These are phyloP conservation scores for Apoda limacodes DNA, from an alignment of 2,888 invertebrate species.

Conservation along the genomic window DNA sequence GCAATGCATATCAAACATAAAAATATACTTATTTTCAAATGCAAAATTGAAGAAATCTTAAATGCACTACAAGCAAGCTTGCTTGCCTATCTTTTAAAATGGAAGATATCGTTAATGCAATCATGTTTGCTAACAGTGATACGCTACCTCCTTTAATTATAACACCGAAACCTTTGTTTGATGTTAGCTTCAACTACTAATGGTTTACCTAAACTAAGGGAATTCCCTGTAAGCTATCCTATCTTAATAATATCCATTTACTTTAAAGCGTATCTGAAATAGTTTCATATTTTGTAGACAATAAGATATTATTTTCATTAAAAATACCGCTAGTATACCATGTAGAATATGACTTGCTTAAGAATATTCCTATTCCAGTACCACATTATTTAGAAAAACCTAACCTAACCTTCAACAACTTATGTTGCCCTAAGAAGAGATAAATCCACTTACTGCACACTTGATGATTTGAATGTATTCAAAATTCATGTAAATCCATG, in stretches of 20 bases:
- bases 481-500: slow-evolving; percentile 10
- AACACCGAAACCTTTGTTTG: slow-evolving; percentile 10
- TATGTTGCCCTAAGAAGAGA: slow-evolving; percentile 12
- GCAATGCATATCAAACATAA: too few species aligned
- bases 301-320: slow-evolving; percentile 9
- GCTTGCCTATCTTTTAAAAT: too few species aligned
- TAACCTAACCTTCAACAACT: slow-evolving; percentile 7
- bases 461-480: slow-evolving; percentile 7
- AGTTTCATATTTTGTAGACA: slow-evolving; percentile 6
- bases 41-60: slow-evolving; percentile 8
- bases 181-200: slow-evolving; percentile 9
- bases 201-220: slow-evolving; percentile 6
- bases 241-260: slow-evolving; percentile 9
- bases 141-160: slow-evolving; percentile 11
- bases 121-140: too few species aligned
- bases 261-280: slow-evolving; percentile 9
- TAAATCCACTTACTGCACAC: too few species aligned
- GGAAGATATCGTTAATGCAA: too few species aligned
- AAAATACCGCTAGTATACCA: too few species aligned
- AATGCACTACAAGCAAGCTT: too few species aligned
- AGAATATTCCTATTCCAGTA: too few species aligned
- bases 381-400: background rate
- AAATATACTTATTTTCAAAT: too few species aligned
- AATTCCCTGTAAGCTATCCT: slow-evolving; percentile 9
- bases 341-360: too few species aligned